These are phyloP conservation scores for Noctuana brunneofusca DNA, from an alignment of 2,888 invertebrate species.

Conservation along the genomic window DNA sequence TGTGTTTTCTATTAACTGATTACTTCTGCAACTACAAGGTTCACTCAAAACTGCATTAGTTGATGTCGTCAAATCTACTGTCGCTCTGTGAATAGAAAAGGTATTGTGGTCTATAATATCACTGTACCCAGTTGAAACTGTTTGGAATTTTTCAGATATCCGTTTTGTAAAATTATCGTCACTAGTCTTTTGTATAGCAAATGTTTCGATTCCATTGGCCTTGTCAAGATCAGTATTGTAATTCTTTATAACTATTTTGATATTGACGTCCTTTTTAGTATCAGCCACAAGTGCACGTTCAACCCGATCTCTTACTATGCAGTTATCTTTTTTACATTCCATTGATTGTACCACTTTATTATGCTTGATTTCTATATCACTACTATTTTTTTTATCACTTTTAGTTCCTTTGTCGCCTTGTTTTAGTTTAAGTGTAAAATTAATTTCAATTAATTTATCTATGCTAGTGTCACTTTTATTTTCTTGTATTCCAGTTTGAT, in stretches of 20 bases:
- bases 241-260: conserved; percentile 63
- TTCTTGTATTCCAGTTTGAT: conserved; percentile 39
- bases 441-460: conserved; percentile 63
- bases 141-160: conserved; percentile 62
- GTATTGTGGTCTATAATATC: conserved; percentile 45
- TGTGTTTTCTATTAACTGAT: conserved; percentile 42
- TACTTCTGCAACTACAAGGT: conserved; percentile 36
- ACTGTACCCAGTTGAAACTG: conserved; percentile 63
- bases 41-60: conserved; percentile 43
- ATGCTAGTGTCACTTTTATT: conserved; percentile 50
- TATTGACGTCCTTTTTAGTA: conserved; percentile 61
- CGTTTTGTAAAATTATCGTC: conserved; percentile 53
- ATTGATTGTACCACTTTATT: neutral
- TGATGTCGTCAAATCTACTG: conserved; percentile 52
- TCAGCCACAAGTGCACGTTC: conserved; percentile 40
- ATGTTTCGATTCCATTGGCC: conserved; percentile 5
- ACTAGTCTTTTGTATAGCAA: conserved; percentile 5
- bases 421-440: conserved; percentile 60
- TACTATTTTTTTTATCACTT: conserved; percentile 51
- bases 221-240: conserved; percentile 47
- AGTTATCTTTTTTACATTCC: conserved; percentile 49
- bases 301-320: conserved; percentile 47
- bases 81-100: conserved; percentile 56
- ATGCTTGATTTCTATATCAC: conserved; percentile 28
- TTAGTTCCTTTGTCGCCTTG: conserved; percentile 58